phyloP scores from a whole-genome alignment of 2,797 vertebrate genomes.

The Crax fasciolata region DNA sequence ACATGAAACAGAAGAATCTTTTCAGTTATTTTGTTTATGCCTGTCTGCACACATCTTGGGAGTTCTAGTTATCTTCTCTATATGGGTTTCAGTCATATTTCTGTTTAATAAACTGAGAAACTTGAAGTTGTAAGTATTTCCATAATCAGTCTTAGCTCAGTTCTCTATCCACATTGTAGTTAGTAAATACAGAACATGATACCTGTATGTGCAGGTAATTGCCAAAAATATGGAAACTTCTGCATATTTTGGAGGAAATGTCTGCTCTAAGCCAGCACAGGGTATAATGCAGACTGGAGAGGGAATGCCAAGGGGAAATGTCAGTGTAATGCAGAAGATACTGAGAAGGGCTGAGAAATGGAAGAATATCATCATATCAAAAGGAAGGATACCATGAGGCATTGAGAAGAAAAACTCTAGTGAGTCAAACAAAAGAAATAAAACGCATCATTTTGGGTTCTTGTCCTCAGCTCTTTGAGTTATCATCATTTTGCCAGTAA shows the following conservation, averaged over 20 bases:
- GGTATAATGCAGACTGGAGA: neutral
- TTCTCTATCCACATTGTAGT: neutral
- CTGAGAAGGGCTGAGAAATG: neutral
- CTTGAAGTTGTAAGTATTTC: neutral
- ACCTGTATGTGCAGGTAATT: neutral
- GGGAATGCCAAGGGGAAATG: neutral
- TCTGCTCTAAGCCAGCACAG: neutral
- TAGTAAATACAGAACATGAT: neutral
- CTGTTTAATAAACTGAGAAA: neutral
- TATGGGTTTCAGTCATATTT: neutral
- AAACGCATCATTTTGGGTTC: neutral
- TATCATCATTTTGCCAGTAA: neutral
- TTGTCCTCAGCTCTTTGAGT: neutral
- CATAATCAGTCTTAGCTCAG: neutral
- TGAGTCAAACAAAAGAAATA: neutral
- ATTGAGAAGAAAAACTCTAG: neutral
- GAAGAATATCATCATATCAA: neutral
- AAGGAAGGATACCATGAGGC: neutral
- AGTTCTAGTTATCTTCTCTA: neutral
- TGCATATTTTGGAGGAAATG: neutral
- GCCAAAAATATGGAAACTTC: neutral
- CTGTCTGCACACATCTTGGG: neutral
- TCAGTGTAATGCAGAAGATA: neutral
- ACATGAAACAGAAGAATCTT: neutral
- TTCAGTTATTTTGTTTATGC: neutral